Conservation (phyloP, 1,140 invertebrate genomes). For the Drosophila biarmipes region DNA sequence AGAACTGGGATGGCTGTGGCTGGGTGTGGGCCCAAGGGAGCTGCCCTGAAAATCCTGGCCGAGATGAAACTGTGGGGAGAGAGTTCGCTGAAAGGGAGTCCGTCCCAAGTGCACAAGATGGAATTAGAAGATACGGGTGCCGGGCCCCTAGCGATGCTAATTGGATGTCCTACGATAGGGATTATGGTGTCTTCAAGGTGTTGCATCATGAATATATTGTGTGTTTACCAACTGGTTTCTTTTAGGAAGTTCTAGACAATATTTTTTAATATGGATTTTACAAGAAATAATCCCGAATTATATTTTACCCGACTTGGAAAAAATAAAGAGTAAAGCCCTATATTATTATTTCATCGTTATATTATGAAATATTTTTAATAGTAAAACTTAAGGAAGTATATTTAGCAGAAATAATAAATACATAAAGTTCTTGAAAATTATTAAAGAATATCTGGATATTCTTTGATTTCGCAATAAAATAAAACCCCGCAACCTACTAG, state of each 20-base stretch:
- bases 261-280: not conserved
- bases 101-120: constrained; percentile 2
- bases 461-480: not conserved
- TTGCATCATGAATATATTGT: not conserved
- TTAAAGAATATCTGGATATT: not conserved
- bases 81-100: constrained; percentile 2
- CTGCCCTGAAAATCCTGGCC: constrained; percentile 1
- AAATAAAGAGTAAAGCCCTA: too few species aligned
- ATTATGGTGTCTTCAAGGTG: not conserved
- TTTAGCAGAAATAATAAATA: not conserved
- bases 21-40: constrained; percentile 68
- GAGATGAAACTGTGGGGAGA: not conserved
- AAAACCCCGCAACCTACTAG: constrained; percentile 4
- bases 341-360: too few species aligned
- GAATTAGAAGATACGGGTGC: constrained; percentile 28
- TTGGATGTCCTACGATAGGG: not conserved
- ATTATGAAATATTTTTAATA: too few species aligned
- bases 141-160: not conserved
- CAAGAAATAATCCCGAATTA: too few species aligned
- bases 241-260: not conserved
- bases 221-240: too few species aligned
- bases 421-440: not conserved
- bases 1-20: constrained; percentile 52
- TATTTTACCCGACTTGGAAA: too few species aligned
- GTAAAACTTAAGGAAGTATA: too few species aligned